phyloP scores from a whole-genome alignment of 2,113 vertebrate species.

The Synodontis membranacea region DNA sequence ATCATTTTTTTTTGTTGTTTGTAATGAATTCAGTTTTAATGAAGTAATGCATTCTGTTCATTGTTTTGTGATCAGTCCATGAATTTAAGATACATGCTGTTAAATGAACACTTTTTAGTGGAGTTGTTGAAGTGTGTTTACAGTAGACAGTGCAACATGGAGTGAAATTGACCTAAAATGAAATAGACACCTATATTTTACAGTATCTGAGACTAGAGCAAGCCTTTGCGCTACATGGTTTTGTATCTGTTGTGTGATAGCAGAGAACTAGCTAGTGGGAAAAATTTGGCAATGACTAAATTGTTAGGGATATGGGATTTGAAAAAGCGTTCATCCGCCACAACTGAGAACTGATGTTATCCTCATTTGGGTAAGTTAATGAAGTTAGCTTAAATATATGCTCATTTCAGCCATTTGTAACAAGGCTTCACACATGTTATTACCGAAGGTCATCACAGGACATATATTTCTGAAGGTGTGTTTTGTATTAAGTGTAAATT shows the following conservation, averaged over 20 bases:
- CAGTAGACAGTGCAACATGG: neutral
- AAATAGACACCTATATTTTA: neutral
- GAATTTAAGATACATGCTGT: neutral
- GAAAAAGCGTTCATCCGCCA: neutral
- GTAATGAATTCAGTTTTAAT: too few relatives aligned
- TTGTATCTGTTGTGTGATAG: neutral
- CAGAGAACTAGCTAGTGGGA: neutral
- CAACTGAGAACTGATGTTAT: neutral
- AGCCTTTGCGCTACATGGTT: neutral
- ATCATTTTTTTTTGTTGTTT: neutral
- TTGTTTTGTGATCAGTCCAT: neutral
- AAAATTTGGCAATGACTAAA: neutral
- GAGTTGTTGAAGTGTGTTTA: neutral
- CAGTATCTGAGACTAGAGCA: neutral
- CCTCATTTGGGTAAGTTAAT: neutral
- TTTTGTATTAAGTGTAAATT: slow-evolving; percentile 25
- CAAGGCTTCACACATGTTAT: neutral
- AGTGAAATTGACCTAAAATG: neutral
- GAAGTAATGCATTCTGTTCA: neutral
- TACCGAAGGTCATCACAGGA: neutral
- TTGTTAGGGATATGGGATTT: neutral
- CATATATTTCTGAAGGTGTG: neutral
- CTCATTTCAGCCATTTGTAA: neutral
- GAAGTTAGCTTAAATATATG: neutral
- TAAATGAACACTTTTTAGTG: neutral